These are phyloP conservation scores for Caenorhabditis angaria DNA, from an alignment of 2,888 invertebrate species.

Conservation along the genomic window DNA sequence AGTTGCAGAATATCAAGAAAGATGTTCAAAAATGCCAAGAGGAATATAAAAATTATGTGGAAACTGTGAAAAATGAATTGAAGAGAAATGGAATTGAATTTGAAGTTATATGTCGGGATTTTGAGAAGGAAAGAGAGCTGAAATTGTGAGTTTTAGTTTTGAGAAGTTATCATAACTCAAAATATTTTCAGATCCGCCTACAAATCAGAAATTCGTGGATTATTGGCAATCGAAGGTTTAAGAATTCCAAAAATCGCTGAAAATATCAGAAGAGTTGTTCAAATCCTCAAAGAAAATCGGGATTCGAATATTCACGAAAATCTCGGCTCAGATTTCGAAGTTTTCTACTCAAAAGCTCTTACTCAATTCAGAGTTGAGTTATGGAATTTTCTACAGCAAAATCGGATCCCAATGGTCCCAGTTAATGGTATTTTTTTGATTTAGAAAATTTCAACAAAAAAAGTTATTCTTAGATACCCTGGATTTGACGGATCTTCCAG, in stretches of 20 bases:
- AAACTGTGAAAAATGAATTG: constrained; percentile 15
- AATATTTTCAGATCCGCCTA: constrained; percentile 15
- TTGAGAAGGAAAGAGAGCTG: constrained; percentile 19
- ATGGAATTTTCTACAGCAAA: constrained; percentile 19
- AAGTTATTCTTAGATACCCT: constrained; percentile 4
- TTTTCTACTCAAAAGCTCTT: background rate
- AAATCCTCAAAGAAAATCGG: constrained; percentile 6
- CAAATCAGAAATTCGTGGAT: background rate
- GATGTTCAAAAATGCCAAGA: constrained; percentile 10
- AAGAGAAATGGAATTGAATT: constrained; percentile 19
- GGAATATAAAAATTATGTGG: constrained; percentile 20
- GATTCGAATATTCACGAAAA: background rate
- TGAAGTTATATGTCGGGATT: constrained; percentile 12
- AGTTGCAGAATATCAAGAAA: constrained; percentile 9
- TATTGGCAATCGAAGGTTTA: background rate
- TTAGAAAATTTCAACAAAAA: background rate
- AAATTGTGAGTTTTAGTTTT: constrained; percentile 24
- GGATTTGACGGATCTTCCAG: background rate
- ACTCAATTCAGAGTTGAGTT: constrained; percentile 14
- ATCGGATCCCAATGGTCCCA: constrained; percentile 15
- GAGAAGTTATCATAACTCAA: background rate
- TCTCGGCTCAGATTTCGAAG: background rate
- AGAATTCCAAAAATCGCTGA: background rate
- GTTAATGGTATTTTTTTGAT: background rate
- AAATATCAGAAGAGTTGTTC: background rate